Base-by-base conservation (phyloP, 1,140 invertebrate species). In the Temnothorax curvispinosus region DNA sequence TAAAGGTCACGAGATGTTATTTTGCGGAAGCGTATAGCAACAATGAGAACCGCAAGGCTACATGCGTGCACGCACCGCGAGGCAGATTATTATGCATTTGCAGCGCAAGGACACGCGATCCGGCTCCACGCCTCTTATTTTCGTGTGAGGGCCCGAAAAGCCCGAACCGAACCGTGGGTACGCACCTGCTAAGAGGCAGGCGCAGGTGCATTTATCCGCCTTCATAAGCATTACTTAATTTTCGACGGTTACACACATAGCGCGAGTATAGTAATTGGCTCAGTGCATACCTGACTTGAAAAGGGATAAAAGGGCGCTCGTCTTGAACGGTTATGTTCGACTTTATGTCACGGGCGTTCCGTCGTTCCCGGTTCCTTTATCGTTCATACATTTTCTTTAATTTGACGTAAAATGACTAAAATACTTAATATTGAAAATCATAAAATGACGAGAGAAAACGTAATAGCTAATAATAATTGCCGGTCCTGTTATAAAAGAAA, bases 191-290 rank as follows among this genome's bases (percentile, higher is more conserved):
- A 82, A 90, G 64, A 69, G 50, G 65, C 15, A 71, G 67, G 44
- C 78, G 90, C 91, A 92, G 90, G 78, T 91, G 92, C 92, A 72
- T 82, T 86, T 88, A 54, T 76, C 74, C 80, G 58, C 75, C 87
- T 92, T 87, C 82, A 87, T 89, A 81, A 89, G 87, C 89, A 91
- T 93, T 90, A 91, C 86, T 92, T 91, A 88, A 93, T 93, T 93
- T 92, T 91, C 88, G 86, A 71, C 86, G 84, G 87, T 88, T 92
- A 91, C 88, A 69, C 65, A 69, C 41, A 71, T 91, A 88, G 75
- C 80, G 47, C 76, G 90, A 91, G 92, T 92, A 69, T 56, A 92
- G 92, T 92, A 91, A 92, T 92, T 86, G 77, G 44, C 35, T 69
- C 38, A 44, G 52, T 82, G 64, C 78, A 44, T 58, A 84, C 54